Base-by-base conservation (phyloP, 2,113 vertebrate species). In the Archocentrus centrarchus region DNA sequence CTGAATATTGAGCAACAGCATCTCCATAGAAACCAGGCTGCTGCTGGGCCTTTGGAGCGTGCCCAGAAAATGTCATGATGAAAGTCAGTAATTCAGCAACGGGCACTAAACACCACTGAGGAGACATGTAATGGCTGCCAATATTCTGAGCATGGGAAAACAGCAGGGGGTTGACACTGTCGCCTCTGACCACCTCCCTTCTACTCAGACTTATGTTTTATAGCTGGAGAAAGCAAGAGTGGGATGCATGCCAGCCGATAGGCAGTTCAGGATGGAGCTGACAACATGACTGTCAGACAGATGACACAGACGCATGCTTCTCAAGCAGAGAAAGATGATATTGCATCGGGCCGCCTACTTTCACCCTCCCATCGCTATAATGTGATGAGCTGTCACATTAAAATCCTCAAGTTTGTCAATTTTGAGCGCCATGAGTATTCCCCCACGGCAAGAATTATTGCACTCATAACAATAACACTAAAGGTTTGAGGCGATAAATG, bases 391-490 rank as follows among this genome's bases (percentile, higher is more conserved):
- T 89, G 91, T 89, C 89, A 80, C 86, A 76, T 90, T 90, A 83
- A 86, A 84, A 89, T 82, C 84, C 85, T 79, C 20, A 7, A 85
- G 88, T 88, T 78, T 80, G 82, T 91, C 88, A 85, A 88, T 91
- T 85, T 86, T 73, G 78, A 86, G 81, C 39, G 11, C 70, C 64
- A 32, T 41, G 61, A 61, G 77, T 59, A 63, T 84, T 77, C 80
- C 64, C 32, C 7, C 3, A 58, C 2, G 44, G 55, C 6, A 59
- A 88, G 84, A 93, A 75, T 91, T 79, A 92, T 86, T 59, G 84
- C 88, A 75, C 87, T 86, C 88, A 93, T 92, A 91, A 94, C 93
- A 92, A 92, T 91, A 91, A 92, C 89, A 87, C 83, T 88, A 87
- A 91, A 89, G 90, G 83, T 88, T 86, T 1, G 41, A 77, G 84